Evolutionary conservation across 2,888 invertebrate genomes (phyloP), one percentile per base, ranked within the genome.

Genomic region (Salpingus planirostris): DNA sequence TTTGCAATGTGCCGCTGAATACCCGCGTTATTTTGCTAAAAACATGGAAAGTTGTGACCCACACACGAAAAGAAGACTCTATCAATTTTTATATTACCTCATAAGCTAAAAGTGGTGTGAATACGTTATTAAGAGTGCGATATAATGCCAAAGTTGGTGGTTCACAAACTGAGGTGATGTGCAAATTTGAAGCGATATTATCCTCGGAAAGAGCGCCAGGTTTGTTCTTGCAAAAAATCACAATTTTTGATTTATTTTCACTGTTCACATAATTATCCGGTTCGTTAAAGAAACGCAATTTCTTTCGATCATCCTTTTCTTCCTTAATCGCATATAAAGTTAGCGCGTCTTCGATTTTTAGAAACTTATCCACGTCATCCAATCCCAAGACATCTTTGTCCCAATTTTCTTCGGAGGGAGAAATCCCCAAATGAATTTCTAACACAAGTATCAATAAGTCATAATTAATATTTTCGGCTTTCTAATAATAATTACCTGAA

Each of bases 151-250:
- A 65, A 14, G 74, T 60, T 7, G 78, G 74, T 13, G 76, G 71
- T 45, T 74, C 76, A 23, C 68, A 53, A 57, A 79, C 65, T 1
- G 77, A 73, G 2, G 74, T 71, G 3, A 78, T 69, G 48, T 73
- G 70, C 23, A 80, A 61, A 38, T 68, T 66, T 12, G 61, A 61
- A 38, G 71, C 65, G 28, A 77, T 59, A 54, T 78, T 78, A 24
- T 74, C 72, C 6, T 70, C 67, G 7, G 73, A 73, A 25, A 79
- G 67, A 6, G 68, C 63, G 11, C 66, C 66, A n/a, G 75, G 72
- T 34, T 63, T 61, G 4, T 64, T 64, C 64, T 81, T 81, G 55
- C 73, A 76, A 59, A 80, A 80, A 2, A 78, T 68, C 1, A 76
- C 51, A 13, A 55, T 42, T 41, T 45, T 46, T 11, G n/a, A n/a